Conservation (phyloP, 2,888 invertebrate species). For the Nematopogon swammerdamellus region DNA sequence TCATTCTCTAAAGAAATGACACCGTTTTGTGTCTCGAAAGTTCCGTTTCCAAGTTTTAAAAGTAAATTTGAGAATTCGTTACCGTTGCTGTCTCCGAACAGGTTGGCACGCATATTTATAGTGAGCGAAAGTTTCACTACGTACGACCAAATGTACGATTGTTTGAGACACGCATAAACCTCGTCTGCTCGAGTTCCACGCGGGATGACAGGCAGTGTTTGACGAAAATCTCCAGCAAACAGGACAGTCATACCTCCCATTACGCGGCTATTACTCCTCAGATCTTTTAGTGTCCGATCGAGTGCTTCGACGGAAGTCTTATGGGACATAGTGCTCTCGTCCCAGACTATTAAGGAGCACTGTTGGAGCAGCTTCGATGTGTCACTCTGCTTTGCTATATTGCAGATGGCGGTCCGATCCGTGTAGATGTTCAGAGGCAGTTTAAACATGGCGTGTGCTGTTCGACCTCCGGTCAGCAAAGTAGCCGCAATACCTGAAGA, state of each 20-base stretch:
- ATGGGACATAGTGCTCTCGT: conserved; percentile 14
- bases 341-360: conserved; percentile 11
- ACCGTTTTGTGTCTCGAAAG: too few relatives aligned
- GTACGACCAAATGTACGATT: conserved; percentile 11
- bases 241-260: conserved; percentile 10
- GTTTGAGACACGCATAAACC: conserved; percentile 15
- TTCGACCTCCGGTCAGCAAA: too few relatives aligned
- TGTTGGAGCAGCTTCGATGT: conserved; percentile 12
- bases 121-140: conserved; percentile 13
- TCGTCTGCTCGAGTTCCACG: conserved; percentile 16
- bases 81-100: conserved; percentile 6
- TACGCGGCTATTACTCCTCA: conserved; percentile 4
- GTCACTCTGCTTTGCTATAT: conserved; percentile 13
- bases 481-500: too few relatives aligned
- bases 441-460: too few relatives aligned
- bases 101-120: conserved; percentile 14
- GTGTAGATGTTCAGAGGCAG: too few relatives aligned
- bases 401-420: conserved; percentile 6
- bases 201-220: conserved; percentile 9
- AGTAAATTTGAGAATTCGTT: too few relatives aligned
- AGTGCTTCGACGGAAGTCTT: conserved; percentile 14
- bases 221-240: conserved; percentile 13
- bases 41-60: too few relatives aligned
- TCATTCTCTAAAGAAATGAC: too few relatives aligned
- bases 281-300: conserved; percentile 14